Evolutionary conservation across 2,113 vertebrate species (phyloP).

Genomic region (Chiloscyllium plagiosum): DNA sequence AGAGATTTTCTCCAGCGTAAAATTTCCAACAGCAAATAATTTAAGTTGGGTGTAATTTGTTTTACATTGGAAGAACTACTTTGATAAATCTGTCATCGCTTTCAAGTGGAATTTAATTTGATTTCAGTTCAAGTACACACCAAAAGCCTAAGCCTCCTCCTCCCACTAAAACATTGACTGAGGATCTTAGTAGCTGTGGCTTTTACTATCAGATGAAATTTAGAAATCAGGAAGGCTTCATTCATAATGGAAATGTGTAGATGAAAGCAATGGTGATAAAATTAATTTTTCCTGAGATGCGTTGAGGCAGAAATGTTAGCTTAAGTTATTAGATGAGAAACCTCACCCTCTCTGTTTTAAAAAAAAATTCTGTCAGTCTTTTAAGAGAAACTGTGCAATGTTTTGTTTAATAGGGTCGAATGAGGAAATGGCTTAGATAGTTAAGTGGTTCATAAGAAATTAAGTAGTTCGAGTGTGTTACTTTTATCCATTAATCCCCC

Average conservation of each 20-base stretch:
- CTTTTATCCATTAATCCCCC: background rate
- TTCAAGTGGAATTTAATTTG: background rate
- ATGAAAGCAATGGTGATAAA: background rate
- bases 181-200: background rate
- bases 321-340: background rate
- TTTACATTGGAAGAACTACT: background rate
- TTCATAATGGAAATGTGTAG: background rate
- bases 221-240: background rate
- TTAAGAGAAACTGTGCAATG: background rate
- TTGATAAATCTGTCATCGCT: background rate
- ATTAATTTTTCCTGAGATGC: background rate
- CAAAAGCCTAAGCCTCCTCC: background rate
- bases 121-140: background rate
- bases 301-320: background rate
- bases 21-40: background rate
- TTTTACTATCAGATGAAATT: background rate
- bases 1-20: background rate
- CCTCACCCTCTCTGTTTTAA: background rate
- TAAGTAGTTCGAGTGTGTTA: background rate
- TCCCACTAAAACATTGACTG: background rate
- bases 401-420: background rate
- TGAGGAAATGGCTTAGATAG: background rate
- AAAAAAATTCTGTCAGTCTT: background rate
- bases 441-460: background rate
- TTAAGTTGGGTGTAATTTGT: background rate